phyloP scores from a whole-genome alignment of 1,140 invertebrate species.

The Anthonomus grandis region DNA sequence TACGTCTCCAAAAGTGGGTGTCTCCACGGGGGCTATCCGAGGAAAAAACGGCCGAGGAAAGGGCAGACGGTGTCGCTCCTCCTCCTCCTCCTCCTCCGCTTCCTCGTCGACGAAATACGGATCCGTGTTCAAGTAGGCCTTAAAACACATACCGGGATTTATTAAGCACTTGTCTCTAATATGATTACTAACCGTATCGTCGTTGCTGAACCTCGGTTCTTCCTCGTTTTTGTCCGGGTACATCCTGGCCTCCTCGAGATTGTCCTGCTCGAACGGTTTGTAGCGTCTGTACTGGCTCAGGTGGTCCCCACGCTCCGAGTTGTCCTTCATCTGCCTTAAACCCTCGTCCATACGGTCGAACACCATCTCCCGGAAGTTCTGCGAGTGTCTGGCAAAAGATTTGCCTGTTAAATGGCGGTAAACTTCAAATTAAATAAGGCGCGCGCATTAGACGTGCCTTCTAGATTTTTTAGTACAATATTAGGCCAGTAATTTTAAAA shows the following conservation, averaged over 20 bases:
- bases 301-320: neutral
- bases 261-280: neutral
- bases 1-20: neutral
- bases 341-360: neutral
- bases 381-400: too few relatives aligned
- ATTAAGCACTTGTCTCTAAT: too few relatives aligned
- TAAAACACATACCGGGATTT: too few relatives aligned
- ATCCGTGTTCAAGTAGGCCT: too few relatives aligned
- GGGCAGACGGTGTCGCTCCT: too few relatives aligned
- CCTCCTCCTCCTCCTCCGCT: too few relatives aligned
- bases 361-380: neutral
- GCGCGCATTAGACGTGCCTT: too few relatives aligned
- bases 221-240: constrained; percentile 28
- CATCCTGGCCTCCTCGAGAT: constrained; percentile 31
- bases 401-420: too few relatives aligned
- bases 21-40: neutral
- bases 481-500: too few relatives aligned
- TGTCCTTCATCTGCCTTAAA: constrained; percentile 9
- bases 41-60: neutral
- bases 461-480: too few relatives aligned
- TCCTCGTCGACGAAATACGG: too few relatives aligned
- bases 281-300: constrained; percentile 12
- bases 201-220: constrained; percentile 33
- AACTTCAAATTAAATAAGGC: too few relatives aligned
- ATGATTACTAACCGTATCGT: constrained; percentile 3